Percentiles rank a stretch among this genome's conserved stretches.
These are phyloP conservation scores for Ptyas mucosa DNA, from an alignment of 2,113 vertebrate genomes.

Conservation along the genomic window DNA sequence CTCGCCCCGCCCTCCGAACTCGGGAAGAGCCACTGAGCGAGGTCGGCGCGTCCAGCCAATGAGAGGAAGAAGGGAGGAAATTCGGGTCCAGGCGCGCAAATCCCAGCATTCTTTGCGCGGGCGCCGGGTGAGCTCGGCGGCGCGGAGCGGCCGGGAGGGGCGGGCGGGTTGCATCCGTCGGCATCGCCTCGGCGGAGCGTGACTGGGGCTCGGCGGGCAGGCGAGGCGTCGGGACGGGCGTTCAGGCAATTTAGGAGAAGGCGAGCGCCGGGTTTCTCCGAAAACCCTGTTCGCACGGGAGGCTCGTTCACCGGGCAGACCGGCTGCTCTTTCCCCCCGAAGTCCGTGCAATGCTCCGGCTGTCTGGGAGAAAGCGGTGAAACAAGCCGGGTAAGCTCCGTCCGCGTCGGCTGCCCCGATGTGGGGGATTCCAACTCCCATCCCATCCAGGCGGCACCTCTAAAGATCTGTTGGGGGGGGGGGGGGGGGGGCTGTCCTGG, in stretches of 20 bases:
- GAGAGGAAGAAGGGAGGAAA: not conserved
- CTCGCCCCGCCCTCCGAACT: not conserved
- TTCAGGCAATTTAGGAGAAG: not conserved
- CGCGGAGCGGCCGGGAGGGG: accelerated
- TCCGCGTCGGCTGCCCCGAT: not conserved
- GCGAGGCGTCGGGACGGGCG: not conserved
- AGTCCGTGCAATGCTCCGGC: not conserved
- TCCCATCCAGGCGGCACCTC: not conserved
- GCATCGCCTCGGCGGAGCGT: not conserved
- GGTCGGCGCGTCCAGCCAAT: not conserved
- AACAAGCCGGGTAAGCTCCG: not conserved
- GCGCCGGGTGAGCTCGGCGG: accelerated
- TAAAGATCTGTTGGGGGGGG: not conserved
- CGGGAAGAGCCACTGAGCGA: not conserved
- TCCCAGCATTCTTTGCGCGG: not conserved
- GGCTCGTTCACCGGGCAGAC: not conserved
- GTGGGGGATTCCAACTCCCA: not conserved
- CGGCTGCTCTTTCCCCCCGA: not conserved
- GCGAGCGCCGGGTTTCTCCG: not conserved
- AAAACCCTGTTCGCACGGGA: not conserved
- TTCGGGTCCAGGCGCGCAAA: not conserved
- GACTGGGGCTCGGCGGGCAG: not conserved
- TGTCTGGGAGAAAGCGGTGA: not conserved
- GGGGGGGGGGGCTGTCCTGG: not conserved
- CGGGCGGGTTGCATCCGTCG: accelerated